Evolutionary conservation across 2,888 invertebrate species (phyloP).

Genomic region (Ceriagrion tenellum): DNA sequence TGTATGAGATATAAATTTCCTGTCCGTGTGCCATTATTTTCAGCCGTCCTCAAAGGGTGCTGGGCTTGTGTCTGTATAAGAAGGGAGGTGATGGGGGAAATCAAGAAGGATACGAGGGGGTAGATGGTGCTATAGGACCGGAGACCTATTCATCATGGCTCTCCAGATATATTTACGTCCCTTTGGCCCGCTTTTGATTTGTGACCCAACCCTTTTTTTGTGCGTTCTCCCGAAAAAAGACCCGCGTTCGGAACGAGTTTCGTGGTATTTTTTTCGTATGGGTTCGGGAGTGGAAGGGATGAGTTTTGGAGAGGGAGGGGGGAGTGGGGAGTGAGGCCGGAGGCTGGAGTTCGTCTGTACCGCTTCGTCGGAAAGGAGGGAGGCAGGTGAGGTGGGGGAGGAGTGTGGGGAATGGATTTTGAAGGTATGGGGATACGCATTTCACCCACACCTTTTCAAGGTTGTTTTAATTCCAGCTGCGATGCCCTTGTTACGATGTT

Average conservation of each 20-base stretch:
- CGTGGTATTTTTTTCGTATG: neutral
- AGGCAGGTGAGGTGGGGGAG: neutral
- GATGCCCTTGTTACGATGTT: neutral
- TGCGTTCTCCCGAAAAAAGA: conserved; percentile 7
- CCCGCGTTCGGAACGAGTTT: conserved; percentile 7
- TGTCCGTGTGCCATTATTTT: neutral
- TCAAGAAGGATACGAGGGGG: neutral
- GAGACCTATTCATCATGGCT: conserved; percentile 12
- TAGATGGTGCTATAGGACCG: neutral
- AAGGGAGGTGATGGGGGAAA: neutral
- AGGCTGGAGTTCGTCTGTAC: conserved; percentile 13
- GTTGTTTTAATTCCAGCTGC: neutral
- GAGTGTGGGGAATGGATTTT: neutral
- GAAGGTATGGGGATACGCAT: neutral
- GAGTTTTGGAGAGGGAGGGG: neutral
- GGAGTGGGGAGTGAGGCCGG: neutral
- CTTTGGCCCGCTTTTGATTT: conserved; percentile 57
- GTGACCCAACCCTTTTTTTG: conserved; percentile 21
- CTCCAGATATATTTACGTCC: conserved; percentile 42
- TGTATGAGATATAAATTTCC: neutral
- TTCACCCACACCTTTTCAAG: neutral
- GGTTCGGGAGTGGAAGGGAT: neutral
- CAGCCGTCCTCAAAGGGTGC: neutral
- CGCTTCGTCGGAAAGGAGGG: neutral
- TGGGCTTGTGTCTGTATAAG: neutral